Evolutionary conservation across 2,113 vertebrate genomes (phyloP).

Genomic region (Mus pahari): DNA sequence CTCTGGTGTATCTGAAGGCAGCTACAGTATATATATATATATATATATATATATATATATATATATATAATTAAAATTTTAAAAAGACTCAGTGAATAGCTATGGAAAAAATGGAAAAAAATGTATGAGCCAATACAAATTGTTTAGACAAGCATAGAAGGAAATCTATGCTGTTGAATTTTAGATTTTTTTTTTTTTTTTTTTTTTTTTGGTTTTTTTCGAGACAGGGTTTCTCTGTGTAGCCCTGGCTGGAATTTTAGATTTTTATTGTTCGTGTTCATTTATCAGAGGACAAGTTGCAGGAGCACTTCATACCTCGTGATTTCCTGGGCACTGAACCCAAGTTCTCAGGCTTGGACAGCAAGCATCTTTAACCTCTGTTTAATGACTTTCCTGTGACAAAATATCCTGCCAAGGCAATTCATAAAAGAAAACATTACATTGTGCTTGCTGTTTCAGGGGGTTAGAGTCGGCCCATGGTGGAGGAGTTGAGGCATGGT

Average conservation of each 20-base stretch:
- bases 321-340: not conserved
- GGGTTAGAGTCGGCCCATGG: not conserved
- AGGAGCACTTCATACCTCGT: not conserved
- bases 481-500: too few relatives aligned
- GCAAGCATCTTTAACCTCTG: not conserved
- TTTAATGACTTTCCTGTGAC: not conserved
- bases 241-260: too few relatives aligned
- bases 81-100: not conserved
- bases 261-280: not conserved
- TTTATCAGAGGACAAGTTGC: not conserved
- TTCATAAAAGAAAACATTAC: not conserved
- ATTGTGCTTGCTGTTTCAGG: not conserved
- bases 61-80: too few relatives aligned
- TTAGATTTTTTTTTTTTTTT: too few relatives aligned
- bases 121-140: too few relatives aligned
- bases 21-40: too few relatives aligned
- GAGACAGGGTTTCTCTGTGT: too few relatives aligned
- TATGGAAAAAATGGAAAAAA: too few relatives aligned
- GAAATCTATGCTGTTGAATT: conserved; percentile 4
- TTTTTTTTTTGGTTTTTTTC: too few relatives aligned
- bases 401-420: not conserved
- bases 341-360: not conserved
- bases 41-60: too few relatives aligned
- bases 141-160: not conserved
- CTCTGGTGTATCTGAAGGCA: too few relatives aligned